Percentiles rank a stretch among this genome's conserved stretches.
Evolutionary conservation across 1,140 invertebrate genomes (phyloP).

Genomic region (Eumaeus atala): DNA sequence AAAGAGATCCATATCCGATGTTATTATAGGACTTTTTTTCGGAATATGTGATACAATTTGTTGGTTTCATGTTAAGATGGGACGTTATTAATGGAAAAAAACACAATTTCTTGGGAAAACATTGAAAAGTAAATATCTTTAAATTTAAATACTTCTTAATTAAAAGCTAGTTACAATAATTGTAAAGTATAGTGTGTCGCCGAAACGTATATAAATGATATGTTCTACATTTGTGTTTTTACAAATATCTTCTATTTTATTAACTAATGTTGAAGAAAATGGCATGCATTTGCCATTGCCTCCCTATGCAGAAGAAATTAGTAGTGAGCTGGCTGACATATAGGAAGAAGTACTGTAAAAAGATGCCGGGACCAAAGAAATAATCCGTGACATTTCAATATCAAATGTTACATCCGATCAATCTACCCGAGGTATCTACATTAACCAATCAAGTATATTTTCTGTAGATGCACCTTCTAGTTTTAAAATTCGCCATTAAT

Average conservation of each 20-base stretch:
- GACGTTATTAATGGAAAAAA: constrained; percentile 12
- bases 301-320: constrained; percentile 9
- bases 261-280: not conserved
- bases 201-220: constrained; percentile 2
- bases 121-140: constrained; percentile 10
- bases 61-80: constrained; percentile 14
- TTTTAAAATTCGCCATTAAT: not conserved
- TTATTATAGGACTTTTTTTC: constrained; percentile 12
- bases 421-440: constrained; percentile 12
- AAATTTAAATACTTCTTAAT: constrained; percentile 15
- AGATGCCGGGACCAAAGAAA: constrained; percentile 7
- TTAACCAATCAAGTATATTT: constrained; percentile 10
- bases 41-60: constrained; percentile 9
- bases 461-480: constrained; percentile 15
- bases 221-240: not conserved
- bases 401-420: constrained; percentile 6
- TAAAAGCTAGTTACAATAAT: constrained; percentile 5
- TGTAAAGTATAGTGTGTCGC: not conserved
- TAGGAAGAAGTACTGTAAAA: constrained; percentile 7
- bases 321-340: constrained; percentile 8
- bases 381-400: constrained; percentile 8
- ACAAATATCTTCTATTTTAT: constrained; percentile 1
- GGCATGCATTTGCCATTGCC: constrained; percentile 12
- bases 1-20: too few species aligned
- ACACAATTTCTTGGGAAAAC: constrained; percentile 8